Evolutionary conservation across 1,140 invertebrate species (phyloP).

Genomic region (Cydia splendana): DNA sequence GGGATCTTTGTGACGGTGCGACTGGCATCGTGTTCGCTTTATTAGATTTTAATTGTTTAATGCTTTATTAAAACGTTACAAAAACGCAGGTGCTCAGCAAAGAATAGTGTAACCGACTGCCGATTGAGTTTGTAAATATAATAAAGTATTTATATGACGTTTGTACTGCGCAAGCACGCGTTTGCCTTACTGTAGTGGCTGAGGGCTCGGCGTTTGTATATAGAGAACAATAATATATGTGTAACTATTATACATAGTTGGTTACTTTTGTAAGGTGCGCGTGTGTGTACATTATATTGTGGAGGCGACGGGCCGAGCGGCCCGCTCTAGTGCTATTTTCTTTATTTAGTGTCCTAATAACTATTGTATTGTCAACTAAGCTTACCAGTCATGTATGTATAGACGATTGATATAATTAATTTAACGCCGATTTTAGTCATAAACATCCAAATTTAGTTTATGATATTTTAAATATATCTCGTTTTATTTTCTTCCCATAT

Average conservation of each 20-base stretch:
- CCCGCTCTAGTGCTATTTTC: conserved; percentile 66
- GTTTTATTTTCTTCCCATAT: conserved; percentile 61
- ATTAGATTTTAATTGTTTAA: conserved; percentile 57
- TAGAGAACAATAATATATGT: conserved; percentile 73
- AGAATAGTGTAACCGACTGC: conserved; percentile 61
- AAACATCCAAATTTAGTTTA: conserved; percentile 79
- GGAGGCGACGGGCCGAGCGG: conserved; percentile 45
- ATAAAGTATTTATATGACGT: conserved; percentile 59
- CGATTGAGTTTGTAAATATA: conserved; percentile 75
- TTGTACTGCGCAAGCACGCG: conserved; percentile 58
- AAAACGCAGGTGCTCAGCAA: conserved; percentile 67
- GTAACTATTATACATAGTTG: conserved; percentile 68
- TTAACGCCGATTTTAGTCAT: conserved; percentile 77
- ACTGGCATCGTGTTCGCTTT: conserved; percentile 38
- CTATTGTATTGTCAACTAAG: conserved; percentile 72
- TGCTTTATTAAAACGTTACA: conserved; percentile 65
- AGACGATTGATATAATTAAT: conserved; percentile 76
- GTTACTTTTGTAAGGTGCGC: conserved; percentile 72
- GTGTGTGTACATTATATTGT: conserved; percentile 56
- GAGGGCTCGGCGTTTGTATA: conserved; percentile 67
- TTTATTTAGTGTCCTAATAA: conserved; percentile 72
- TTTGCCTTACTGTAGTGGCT: conserved; percentile 56
- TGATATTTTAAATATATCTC: conserved; percentile 63
- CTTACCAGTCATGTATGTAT: conserved; percentile 77
- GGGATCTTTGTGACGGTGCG: not conserved